phyloP scores from a whole-genome alignment of 30 jellyfish, hydroid and myxozoan species.

The Sanderia malayensis region DNA sequence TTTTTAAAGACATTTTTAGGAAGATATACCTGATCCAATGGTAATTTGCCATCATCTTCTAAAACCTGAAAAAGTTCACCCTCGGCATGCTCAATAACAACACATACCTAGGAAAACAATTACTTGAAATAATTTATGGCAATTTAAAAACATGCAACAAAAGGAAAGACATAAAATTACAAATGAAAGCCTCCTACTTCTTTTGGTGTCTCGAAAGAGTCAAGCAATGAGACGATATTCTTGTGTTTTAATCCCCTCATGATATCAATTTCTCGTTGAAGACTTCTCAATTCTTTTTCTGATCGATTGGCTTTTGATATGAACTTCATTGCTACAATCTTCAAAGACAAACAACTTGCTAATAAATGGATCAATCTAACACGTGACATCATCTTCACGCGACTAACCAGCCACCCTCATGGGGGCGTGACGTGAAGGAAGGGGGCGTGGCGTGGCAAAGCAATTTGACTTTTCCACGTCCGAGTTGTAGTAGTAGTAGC shows the following conservation, averaged over 20 bases:
- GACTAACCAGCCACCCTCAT: too few relatives aligned
- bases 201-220: constrained; percentile 88
- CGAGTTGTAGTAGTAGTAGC: too few relatives aligned
- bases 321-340: constrained; percentile 97
- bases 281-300: constrained; percentile 83
- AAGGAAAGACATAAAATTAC: neutral
- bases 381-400: too few relatives aligned
- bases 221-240: constrained; percentile 84
- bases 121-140: neutral
- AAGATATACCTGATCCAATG: constrained; percentile 73
- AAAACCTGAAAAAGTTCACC: constrained; percentile 93
- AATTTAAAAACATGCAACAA: too few relatives aligned
- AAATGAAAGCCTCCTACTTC: constrained; percentile 57
- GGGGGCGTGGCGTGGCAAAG: too few relatives aligned
- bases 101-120: constrained; percentile 74
- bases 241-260: constrained; percentile 90
- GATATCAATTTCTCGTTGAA: constrained; percentile 91
- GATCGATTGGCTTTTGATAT: constrained; percentile 87
- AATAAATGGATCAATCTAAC: too few relatives aligned
- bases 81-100: constrained; percentile 95
- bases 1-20: too few relatives aligned
- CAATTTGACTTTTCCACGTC: too few relatives aligned
- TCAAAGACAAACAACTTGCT: neutral
- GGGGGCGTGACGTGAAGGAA: too few relatives aligned
- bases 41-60: constrained; percentile 89